Base-by-base conservation (phyloP, 2,888 invertebrate species). In the Orchesella flavescens region DNA sequence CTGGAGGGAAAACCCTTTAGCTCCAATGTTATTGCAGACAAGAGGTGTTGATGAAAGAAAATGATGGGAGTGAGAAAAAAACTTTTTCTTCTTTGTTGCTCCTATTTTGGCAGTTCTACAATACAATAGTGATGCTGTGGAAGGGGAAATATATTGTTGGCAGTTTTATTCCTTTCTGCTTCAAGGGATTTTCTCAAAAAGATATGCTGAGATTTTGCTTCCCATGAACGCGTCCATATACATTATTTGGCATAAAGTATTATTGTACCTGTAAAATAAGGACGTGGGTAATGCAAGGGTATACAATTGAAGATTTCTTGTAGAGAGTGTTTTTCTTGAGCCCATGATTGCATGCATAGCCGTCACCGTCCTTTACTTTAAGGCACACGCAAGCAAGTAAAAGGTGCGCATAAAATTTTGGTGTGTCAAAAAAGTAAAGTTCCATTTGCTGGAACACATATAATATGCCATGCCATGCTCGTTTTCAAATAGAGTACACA, bases 181-280 rank as follows among this genome's bases (percentile, higher is more conserved):
- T 55, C 65, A 65, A 75, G 75, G 75, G 75, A 75, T 75, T 75
- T 75, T 65, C 65, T 65, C 66, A 43, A 34, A 34, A 34, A 75
- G 66, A 75, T 75, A 23, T 24, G 21, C 61, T 24, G 15, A 53
- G 65, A 75, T 75, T 75, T 75, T 55, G 73, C 65, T 71, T 71
- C 57, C 57, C 57, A 69, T 71, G 55, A 55, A 24, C 69, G 53
- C 69, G 24, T 55, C 43, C 34, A 34, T 34, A 7, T 4, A 34
- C 34, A 34, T 34, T 68, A 68, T 34, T 17, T 7, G 34, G 34
- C 7, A 34, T 34, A 34, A 34, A 57, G n/a, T n/a, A 53, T n/a
- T 15, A n/a, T 5, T 49, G 34, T 57, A 71, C 55, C 55, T 43
- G 71, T 34, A 34, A 34, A 34, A 34, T 34, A 34, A 34, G 34